Evolutionary conservation across 2,888 invertebrate species (phyloP).

Genomic region (Orthonevra nobilis): DNA sequence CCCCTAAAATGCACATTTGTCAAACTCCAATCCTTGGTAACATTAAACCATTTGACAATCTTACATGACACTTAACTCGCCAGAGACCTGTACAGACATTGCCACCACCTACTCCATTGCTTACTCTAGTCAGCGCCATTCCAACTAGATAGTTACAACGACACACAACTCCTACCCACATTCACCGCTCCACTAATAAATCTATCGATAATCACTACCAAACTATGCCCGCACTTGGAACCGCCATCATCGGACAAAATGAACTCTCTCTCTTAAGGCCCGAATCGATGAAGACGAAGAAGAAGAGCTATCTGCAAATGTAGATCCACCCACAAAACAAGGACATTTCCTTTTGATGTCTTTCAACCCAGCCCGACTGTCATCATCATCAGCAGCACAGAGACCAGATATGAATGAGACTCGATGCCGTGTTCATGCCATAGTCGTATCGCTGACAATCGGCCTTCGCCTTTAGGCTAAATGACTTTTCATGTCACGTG

Average conservation of each 20-base stretch:
- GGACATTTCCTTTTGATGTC: conserved; percentile 66
- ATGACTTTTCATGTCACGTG: conserved; percentile 74
- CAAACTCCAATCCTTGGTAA: conserved; percentile 59
- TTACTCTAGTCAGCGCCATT: not conserved
- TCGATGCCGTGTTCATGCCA: conserved; percentile 21
- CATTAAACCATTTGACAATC: conserved; percentile 67
- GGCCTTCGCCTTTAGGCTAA: conserved; percentile 71
- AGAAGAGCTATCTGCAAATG: conserved; percentile 56
- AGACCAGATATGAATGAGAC: conserved; percentile 57
- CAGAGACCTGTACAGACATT: conserved; percentile 55
- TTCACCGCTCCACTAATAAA: conserved; percentile 58
- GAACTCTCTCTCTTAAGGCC: conserved; percentile 50
- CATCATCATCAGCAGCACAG: conserved; percentile 49
- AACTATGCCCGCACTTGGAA: conserved; percentile 37
- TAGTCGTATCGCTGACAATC: conserved; percentile 53
- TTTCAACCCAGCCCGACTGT: conserved; percentile 36
- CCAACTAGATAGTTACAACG: conserved; percentile 5
- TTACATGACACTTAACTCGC: conserved; percentile 68
- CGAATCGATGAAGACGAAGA: conserved; percentile 8
- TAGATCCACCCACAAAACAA: conserved; percentile 66
- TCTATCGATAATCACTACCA: conserved; percentile 68
- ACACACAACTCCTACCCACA: conserved; percentile 23
- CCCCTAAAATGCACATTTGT: conserved; percentile 66
- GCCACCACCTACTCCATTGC: conserved; percentile 26
- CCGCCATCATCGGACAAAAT: conserved; percentile 44